phyloP scores from a whole-genome alignment of 2,113 vertebrate species.

The Tetrao urogallus region DNA sequence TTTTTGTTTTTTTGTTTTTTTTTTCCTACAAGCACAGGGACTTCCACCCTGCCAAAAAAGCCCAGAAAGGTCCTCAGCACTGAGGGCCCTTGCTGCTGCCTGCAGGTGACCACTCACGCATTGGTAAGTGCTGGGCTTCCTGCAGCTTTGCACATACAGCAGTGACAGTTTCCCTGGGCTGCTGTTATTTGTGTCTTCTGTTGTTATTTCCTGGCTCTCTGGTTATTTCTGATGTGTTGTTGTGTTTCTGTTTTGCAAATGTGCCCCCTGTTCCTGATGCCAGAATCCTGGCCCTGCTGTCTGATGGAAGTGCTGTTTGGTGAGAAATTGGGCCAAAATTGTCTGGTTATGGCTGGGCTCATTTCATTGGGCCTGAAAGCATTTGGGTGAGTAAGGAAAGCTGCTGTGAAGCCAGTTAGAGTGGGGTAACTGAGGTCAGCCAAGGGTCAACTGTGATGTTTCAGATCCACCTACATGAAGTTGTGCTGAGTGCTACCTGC shows the following conservation, averaged over 20 bases:
- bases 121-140: background rate
- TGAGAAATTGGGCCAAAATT: background rate
- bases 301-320: too few relatives aligned
- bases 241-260: background rate
- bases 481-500: too few relatives aligned
- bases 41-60: conserved; percentile 54
- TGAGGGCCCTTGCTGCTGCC: background rate
- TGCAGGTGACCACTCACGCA: background rate
- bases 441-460: too few relatives aligned
- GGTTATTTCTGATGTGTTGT: background rate
- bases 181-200: too few relatives aligned
- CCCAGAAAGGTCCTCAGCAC: background rate
- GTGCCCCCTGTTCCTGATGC: background rate
- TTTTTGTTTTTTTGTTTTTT: background rate
- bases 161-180: too few relatives aligned
- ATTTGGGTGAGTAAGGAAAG: background rate
- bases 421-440: too few relatives aligned
- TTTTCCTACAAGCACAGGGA: conserved; percentile 48
- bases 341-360: background rate
- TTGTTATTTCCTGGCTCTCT: background rate
- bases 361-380: background rate
- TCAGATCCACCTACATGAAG: too few relatives aligned
- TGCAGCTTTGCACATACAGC: background rate
- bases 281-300: background rate
- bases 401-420: background rate